Percentiles rank a stretch among this genome's conserved stretches.
Evolutionary conservation across 2,888 invertebrate genomes (phyloP).

Genomic region (Altica lythri): DNA sequence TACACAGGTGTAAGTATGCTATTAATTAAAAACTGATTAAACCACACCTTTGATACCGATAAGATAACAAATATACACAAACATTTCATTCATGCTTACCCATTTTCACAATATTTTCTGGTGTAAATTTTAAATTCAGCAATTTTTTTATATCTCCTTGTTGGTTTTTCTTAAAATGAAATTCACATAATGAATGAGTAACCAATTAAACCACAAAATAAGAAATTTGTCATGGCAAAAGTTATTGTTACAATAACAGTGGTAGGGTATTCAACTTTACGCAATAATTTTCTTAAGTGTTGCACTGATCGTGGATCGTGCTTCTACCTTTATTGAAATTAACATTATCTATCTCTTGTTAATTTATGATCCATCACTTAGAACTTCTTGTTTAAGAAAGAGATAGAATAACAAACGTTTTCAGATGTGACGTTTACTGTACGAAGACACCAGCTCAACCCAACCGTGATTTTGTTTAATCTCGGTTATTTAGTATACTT

Average conservation of each 20-base stretch:
- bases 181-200: slow-evolving; percentile 23
- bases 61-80: slow-evolving; percentile 14
- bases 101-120: slow-evolving; percentile 19
- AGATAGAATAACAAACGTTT: too few relatives aligned
- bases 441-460: too few relatives aligned
- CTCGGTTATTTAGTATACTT: too few relatives aligned
- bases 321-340: background rate
- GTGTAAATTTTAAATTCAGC: slow-evolving; percentile 1
- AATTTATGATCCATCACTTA: too few relatives aligned
- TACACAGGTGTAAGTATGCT: slow-evolving; percentile 1
- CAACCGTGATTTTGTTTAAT: too few relatives aligned
- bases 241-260: too few relatives aligned
- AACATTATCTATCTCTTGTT: background rate
- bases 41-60: slow-evolving; percentile 11
- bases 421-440: too few relatives aligned
- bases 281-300: slow-evolving; percentile 12
- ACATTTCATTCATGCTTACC: slow-evolving; percentile 25
- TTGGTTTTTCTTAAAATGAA: background rate
- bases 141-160: background rate
- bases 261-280: slow-evolving; percentile 21
- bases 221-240: too few relatives aligned
- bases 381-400: too few relatives aligned
- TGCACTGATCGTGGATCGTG: too few relatives aligned
- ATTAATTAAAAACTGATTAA: slow-evolving; percentile 4
- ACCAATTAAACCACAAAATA: slow-evolving; percentile 14